Base-by-base conservation (phyloP, 2,797 vertebrate genomes). In the Brachyalestes nurse region DNA sequence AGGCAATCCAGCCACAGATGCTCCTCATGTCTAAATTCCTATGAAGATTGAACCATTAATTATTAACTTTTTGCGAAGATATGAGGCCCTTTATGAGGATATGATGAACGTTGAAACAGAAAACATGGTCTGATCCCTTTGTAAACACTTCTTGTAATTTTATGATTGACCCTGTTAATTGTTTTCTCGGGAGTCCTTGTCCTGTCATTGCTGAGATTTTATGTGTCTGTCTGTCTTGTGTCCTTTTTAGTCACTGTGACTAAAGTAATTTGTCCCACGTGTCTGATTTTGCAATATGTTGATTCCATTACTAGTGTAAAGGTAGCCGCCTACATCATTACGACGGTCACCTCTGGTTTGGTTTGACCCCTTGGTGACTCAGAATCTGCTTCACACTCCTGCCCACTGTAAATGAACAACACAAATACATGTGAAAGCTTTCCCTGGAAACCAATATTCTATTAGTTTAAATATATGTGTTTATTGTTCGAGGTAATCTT, bases 21-120 rank as follows among this genome's bases (percentile, higher is more conserved):
- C 65, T 66, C 34, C 49, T 53, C 40, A 53, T 40, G 70, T 78
- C 49, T 76, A 58, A 77, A 82, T 78, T 82, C 81, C 75, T 67
- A 12, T 25, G 23, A 57, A 72, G 49, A 55, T 19, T 40, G 17
- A 77, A 10, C 6, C 57, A 49, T 77, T n/a, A 42, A 78, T 78
- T 38, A 82, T 82, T 82, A 78, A 82, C 81, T 57, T 4, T 42
- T 42, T 42, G 23, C 17, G 23, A 40, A 78, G 75, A 78, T 79
- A 73, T 78, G 75, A 82, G 47, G 13, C 40, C 6, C 23, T 65
- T 73, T 77, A 73, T 58, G 49, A 74, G 71, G 28, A 72, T 17
- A 53, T 66, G 19, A n/a, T 51, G 42, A 42, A 19, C 55, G 14
- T 13, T 38, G n/a, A 66, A 66, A 25, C 58, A n/a, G 61, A 75